A percentile compares a stretch with the other conserved stretches of the same genome.
Evolutionary conservation across 2,888 invertebrate species (phyloP).

Genomic region (Idaea biselata): DNA sequence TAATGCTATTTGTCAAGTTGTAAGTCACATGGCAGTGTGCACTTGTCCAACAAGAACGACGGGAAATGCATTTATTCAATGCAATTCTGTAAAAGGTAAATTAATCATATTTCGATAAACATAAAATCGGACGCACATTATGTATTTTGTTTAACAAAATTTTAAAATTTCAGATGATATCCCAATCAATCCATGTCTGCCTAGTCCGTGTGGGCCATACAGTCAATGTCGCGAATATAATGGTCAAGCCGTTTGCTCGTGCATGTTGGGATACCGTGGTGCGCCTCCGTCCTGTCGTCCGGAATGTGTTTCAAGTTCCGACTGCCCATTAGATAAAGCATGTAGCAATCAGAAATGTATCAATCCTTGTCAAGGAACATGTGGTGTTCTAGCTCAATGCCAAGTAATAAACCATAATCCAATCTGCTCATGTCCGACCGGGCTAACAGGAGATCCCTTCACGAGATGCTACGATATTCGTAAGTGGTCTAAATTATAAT

Average conservation of each 20-base stretch:
- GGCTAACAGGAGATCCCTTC: slow-evolving; percentile 85
- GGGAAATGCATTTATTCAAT: slow-evolving; percentile 87
- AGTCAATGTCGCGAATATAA: slow-evolving; percentile 83
- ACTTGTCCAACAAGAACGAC: slow-evolving; percentile 85
- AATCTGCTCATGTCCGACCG: slow-evolving; percentile 84
- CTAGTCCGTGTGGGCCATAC: slow-evolving; percentile 83
- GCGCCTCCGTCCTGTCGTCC: slow-evolving; percentile 86
- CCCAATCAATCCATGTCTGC: slow-evolving; percentile 80
- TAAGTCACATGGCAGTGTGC: slow-evolving; percentile 89
- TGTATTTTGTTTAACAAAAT: slow-evolving; percentile 1
- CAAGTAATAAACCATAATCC: slow-evolving; percentile 89
- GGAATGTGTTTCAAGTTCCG: slow-evolving; percentile 86
- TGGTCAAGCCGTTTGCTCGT: slow-evolving; percentile 85
- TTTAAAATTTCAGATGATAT: slow-evolving; percentile 49
- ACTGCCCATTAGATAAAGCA: slow-evolving; percentile 85
- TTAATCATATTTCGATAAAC: slow-evolving; percentile 4
- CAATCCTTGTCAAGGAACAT: slow-evolving; percentile 89
- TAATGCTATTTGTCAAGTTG: slow-evolving; percentile 86
- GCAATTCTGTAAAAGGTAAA: slow-evolving; percentile 79
- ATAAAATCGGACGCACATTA: slow-evolving; percentile 2
- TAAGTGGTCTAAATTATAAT: slow-evolving; percentile 50
- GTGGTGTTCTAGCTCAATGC: slow-evolving; percentile 87
- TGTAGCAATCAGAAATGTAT: slow-evolving; percentile 86
- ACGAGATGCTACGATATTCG: slow-evolving; percentile 78
- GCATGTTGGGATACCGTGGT: slow-evolving; percentile 82